Conservation (phyloP, 2,113 vertebrate species). For the Tapirus terrestris region DNA sequence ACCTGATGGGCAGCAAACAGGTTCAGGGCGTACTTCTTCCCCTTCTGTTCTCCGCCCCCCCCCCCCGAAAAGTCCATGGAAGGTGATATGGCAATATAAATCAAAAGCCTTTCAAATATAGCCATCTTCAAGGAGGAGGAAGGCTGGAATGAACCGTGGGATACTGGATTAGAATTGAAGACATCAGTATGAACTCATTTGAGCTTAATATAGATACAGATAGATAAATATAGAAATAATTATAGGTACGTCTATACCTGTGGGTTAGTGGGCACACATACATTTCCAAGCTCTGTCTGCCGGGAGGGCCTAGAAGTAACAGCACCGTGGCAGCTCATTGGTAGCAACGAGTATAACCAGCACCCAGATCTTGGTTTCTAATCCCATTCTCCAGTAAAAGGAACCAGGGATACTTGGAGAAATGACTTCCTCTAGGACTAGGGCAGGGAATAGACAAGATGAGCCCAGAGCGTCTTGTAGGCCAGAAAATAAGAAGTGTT, state of each 20-base stretch:
- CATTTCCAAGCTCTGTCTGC: background rate
- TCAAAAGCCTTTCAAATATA: background rate
- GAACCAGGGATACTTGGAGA: background rate
- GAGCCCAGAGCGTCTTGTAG: background rate
- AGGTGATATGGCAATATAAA: background rate
- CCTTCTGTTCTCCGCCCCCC: background rate
- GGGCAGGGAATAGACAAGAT: background rate
- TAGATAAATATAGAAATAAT: background rate
- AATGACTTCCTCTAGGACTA: background rate
- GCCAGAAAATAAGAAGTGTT: background rate
- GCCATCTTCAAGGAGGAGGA: background rate
- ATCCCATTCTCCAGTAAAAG: background rate
- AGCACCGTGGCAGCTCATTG: background rate
- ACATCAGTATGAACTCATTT: background rate
- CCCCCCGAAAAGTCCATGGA: background rate
- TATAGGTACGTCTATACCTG: background rate
- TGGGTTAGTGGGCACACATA: background rate
- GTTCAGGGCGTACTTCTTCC: background rate
- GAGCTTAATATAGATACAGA: background rate
- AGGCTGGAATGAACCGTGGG: background rate
- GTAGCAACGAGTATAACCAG: no score
- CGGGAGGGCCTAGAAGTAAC: background rate
- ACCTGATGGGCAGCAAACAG: background rate
- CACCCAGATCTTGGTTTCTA: background rate
- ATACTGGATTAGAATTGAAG: background rate